Percentiles rank a stretch among this genome's conserved stretches.
Evolutionary conservation across 2,888 invertebrate species (phyloP).

Genomic region (Xanthorhoe spadicearia): DNA sequence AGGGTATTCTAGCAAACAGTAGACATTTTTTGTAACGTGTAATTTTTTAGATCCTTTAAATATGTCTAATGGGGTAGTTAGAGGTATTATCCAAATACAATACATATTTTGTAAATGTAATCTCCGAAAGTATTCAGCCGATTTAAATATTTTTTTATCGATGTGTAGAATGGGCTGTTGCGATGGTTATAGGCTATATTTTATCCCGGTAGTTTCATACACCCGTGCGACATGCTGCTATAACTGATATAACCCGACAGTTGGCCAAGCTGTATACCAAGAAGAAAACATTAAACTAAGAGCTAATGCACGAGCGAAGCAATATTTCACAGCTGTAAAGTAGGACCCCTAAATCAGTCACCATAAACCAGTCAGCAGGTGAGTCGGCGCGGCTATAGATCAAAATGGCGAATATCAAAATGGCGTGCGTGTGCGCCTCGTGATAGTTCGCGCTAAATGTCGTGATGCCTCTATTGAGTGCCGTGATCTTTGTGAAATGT

Average conservation of each 20-base stretch:
- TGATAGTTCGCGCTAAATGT: conserved; percentile 37
- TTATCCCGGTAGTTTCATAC: too few species aligned
- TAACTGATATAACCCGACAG: neutral
- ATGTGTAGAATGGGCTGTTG: too few species aligned
- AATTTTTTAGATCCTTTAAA: too few species aligned
- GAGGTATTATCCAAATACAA: too few species aligned
- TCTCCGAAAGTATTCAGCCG: too few species aligned
- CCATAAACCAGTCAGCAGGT: conserved; percentile 38
- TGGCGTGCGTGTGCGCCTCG: conserved; percentile 56
- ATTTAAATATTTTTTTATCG: too few species aligned
- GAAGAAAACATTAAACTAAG: neutral
- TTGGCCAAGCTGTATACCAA: neutral
- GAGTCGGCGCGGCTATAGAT: conserved; percentile 41
- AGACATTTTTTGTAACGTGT: too few species aligned
- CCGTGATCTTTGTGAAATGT: neutral
- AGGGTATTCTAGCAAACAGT: too few species aligned
- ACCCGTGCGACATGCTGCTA: too few species aligned
- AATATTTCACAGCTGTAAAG: conserved; percentile 33
- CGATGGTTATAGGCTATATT: too few species aligned
- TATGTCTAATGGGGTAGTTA: too few species aligned
- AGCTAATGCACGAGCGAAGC: conserved; percentile 2
- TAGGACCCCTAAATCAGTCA: conserved; percentile 35
- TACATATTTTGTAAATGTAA: too few species aligned
- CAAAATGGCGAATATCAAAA: conserved; percentile 48
- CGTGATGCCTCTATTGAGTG: conserved; percentile 34